Base-by-base conservation (phyloP, 2,888 invertebrate genomes). In the Cerceris rybyensis region DNA sequence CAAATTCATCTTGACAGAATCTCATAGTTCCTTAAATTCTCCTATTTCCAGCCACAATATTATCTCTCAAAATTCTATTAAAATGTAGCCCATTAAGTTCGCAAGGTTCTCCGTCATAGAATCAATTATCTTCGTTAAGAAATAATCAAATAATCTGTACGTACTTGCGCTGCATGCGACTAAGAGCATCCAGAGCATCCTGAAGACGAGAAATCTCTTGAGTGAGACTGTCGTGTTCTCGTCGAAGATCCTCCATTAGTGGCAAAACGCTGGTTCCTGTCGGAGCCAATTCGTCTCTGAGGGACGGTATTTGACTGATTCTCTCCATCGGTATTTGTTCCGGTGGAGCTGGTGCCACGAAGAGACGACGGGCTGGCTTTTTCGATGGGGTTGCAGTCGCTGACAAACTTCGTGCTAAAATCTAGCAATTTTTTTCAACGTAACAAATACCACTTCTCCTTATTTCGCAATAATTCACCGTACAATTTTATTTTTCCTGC, bases 241-340 rank as follows among this genome's bases (percentile, higher is more conserved):
- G 94, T 89, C 97, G 97, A 80, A 95, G 94, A 11, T 97, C 95
- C 91, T 98, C 98, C 88, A 97, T 96, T 90, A 95, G 94, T 65
- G 98, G 95, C 70, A 96, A 96, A 70, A 95, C 93, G 86, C 95
- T 95, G 69, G 95, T 95, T 83, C 76, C 97, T 83, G 79, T 97
- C 96, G 90, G 94, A 75, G 98, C 95, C 91, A 98, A 94, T 92
- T 98, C 98, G 88, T 98, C 96, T 87, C 96, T 96, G 82, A 98
- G 93, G 9, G 96, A 94, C 9, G 97, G 97, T 54, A 96, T 83
- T 78, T 90, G 91, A 75, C 82, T 89, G 65, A 90, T 85, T 70
- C 88, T 86, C 9, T 92, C 92, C 71, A 86, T 79, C 0, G 89
- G 86, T 17, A 90, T 78, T 68, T 91, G 91, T 50, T 92, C 92